Base-by-base conservation (phyloP, 1,140 invertebrate species). In the Trachymyrmex septentrionalis region DNA sequence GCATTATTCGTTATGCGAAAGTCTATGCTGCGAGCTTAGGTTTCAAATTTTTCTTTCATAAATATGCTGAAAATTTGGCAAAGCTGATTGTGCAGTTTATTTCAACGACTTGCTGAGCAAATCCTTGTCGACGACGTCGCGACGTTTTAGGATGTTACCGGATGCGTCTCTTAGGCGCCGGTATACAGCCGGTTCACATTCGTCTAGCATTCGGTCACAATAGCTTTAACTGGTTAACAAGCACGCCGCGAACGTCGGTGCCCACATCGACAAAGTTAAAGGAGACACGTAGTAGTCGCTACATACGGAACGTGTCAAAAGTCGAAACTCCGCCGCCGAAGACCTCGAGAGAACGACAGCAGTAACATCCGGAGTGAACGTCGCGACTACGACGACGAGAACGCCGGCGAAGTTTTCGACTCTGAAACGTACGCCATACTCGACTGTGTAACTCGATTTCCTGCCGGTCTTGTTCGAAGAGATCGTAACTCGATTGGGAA, bases 201-300 rank as follows among this genome's bases (percentile, higher is more conserved):
- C 63, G 82, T 82, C 64, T 57, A 63, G 59, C 66, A 34, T 81
- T 90, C 67, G 82, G 82, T 63, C 87, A 91, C 90, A 91, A 91
- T 91, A 80, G 75, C 80, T 91, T 91, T 89, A 91, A 90, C 90
- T 87, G 76, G 84, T 91, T 91, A 91, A 91, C 87, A 81, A 89
- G 90, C 87, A 66, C 21, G 77, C 80, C 55, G 34, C 77, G 21
- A 78, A 90, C 82, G 24, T 19, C 0, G n/a, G 64, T 38, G 50
- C 48, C 77, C 87, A 12, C 66, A 44, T 27, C 38, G 21, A 3
- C 14, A 12, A 63, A 85, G 82, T 72, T 82, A 75, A 78, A 71
- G 69, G 21, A 63, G 44, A 69, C 86, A 61, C 57, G 89, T 63
- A 85, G 10, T 69, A 73, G 34, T 82, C 16, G 19, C 21, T 59